These are phyloP conservation scores for Ophthalmolycus amberensis DNA, from an alignment of 2,113 vertebrate genomes.

Conservation along the genomic window DNA sequence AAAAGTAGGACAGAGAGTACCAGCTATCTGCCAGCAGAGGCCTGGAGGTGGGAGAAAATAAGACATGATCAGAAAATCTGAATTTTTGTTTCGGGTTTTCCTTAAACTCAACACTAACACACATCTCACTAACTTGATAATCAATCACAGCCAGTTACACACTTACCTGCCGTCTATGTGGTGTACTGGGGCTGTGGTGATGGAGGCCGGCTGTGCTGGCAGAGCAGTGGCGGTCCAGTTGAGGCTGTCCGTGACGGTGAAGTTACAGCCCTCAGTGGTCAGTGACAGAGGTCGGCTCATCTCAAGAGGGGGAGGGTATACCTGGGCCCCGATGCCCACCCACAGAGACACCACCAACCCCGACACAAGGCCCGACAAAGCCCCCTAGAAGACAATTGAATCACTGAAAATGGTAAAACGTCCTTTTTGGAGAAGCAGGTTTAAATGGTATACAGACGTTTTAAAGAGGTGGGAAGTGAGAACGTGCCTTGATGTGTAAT, in stretches of 20 bases:
- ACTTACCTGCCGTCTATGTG: constrained; percentile 44
- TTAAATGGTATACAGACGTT: background rate
- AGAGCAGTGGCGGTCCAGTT: constrained; percentile 64
- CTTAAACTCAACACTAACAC: background rate
- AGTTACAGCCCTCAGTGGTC: constrained; percentile 78
- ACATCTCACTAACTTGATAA: background rate
- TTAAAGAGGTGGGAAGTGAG: background rate
- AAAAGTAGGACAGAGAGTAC: constrained; percentile 92
- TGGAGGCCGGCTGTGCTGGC: constrained; percentile 9
- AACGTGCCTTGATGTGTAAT: background rate
- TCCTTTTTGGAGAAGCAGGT: background rate
- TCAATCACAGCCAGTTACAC: background rate
- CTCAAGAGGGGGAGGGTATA: constrained; percentile 74
- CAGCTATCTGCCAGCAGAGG: constrained; percentile 81
- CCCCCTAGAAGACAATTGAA: constrained; percentile 76
- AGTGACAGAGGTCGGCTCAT: constrained; percentile 76
- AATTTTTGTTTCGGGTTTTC: background rate
- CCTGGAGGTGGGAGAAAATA: constrained; percentile 67
- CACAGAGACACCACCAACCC: constrained; percentile 83
- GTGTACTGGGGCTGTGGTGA: background rate
- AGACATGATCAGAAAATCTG: background rate
- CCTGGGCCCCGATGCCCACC: constrained; percentile 82
- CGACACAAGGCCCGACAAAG: constrained; percentile 78
- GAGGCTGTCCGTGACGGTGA: constrained; percentile 39
- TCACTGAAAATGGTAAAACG: background rate